phyloP scores from a whole-genome alignment of 2,113 vertebrate species.

The Mastomys coucha region DNA sequence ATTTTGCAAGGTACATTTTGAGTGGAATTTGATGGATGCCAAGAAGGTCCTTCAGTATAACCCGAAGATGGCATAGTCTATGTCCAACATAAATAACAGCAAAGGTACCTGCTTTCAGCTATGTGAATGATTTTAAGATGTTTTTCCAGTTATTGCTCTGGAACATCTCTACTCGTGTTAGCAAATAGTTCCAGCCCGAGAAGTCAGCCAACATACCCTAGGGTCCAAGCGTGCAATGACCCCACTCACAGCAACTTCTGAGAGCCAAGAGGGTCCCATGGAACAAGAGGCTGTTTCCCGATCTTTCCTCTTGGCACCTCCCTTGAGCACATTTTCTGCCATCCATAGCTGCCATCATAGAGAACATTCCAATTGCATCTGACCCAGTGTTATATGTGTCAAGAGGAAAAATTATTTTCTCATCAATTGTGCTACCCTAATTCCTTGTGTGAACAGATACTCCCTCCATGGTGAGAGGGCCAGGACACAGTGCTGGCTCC shows the following conservation, averaged over 20 bases:
- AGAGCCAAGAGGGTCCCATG: neutral
- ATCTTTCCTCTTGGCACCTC: slow-evolving; percentile 25
- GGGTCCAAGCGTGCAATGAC: neutral
- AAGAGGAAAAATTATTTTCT: slow-evolving; percentile 58
- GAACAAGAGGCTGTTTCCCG: slow-evolving; percentile 16
- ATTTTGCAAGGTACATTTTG: slow-evolving; percentile 71
- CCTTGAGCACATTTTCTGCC: slow-evolving; percentile 20
- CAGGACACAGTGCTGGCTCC: slow-evolving; percentile 30
- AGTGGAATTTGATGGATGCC: slow-evolving; percentile 65
- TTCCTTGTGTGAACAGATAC: slow-evolving; percentile 51
- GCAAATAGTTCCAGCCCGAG: slow-evolving; percentile 52
- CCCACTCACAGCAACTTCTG: neutral
- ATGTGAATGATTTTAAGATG: slow-evolving; percentile 46
- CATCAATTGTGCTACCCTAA: slow-evolving; percentile 33
- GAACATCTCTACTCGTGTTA: slow-evolving; percentile 58
- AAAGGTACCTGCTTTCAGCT: slow-evolving; percentile 19
- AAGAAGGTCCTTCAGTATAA: slow-evolving; percentile 57
- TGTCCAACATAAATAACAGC: slow-evolving; percentile 64
- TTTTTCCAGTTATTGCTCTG: slow-evolving; percentile 53
- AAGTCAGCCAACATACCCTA: slow-evolving; percentile 57
- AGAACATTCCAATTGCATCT: slow-evolving; percentile 22
- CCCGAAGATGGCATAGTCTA: slow-evolving; percentile 35
- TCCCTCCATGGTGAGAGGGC: slow-evolving; percentile 53
- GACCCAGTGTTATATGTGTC: slow-evolving; percentile 20
- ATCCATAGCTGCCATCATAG: neutral